Conservation (phyloP, 92 coral and sea anemone species). For the Epizoanthus scotinus region DNA sequence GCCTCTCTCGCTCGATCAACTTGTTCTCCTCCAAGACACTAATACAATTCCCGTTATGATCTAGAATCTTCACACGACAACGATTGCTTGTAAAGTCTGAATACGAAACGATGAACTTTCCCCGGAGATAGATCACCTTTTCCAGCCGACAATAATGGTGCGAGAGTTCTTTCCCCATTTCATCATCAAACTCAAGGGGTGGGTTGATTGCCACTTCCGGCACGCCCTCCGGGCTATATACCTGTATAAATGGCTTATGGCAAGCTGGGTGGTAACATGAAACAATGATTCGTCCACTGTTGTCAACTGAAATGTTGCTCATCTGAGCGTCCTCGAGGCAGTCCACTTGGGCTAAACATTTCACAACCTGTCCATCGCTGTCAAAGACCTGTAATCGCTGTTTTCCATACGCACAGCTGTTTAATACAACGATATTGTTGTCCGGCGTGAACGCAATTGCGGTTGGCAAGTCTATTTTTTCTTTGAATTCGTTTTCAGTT, state of each 20-base stretch:
- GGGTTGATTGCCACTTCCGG: not conserved
- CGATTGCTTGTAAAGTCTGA: constrained; percentile 19
- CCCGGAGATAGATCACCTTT: constrained; percentile 3
- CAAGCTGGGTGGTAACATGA: not conserved
- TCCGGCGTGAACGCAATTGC: constrained; percentile 8
- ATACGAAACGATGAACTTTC: constrained; percentile 20
- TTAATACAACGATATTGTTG: not conserved
- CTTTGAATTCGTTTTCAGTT: not conserved
- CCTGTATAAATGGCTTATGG: constrained; percentile 15
- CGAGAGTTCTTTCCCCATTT: not conserved
- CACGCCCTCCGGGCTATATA: constrained; percentile 8
- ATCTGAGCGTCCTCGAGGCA: not conserved
- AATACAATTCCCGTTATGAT: not conserved
- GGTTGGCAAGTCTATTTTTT: not conserved
- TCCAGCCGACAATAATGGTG: not conserved
- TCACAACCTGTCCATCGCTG: not conserved
- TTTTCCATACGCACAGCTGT: not conserved
- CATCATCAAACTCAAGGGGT: not conserved
- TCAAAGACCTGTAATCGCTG: not conserved
- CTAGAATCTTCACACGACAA: constrained; percentile 8
- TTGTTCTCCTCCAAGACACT: not conserved
- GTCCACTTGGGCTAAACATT: not conserved
- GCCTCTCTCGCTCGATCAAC: constrained; percentile 11
- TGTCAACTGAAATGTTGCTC: constrained; percentile 4
- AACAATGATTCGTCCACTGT: constrained; percentile 16